phyloP scores from a whole-genome alignment of 2,888 invertebrate species.

The Tenodera sinensis region DNA sequence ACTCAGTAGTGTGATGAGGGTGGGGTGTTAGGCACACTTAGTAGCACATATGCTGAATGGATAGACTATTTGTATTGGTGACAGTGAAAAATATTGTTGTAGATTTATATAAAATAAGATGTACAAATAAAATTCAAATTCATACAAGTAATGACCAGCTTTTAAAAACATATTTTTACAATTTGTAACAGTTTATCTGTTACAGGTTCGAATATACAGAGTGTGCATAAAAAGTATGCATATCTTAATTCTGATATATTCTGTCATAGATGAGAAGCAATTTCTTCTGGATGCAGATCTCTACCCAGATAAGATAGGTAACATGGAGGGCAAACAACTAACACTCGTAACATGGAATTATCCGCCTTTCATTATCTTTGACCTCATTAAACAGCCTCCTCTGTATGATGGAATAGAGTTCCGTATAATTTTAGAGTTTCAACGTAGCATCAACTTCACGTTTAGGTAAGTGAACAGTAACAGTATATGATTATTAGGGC shows the following conservation, averaged over 20 bases:
- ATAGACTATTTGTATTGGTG: no score
- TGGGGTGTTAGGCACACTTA: no score
- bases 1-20: no score
- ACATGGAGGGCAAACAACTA: neutral
- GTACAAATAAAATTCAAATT: no score
- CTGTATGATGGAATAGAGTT: neutral
- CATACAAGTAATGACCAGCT: no score
- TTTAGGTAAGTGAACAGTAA: neutral
- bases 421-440: neutral
- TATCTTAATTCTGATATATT: neutral
- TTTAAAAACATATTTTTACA: no score
- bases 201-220: no score
- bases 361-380: neutral
- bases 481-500: no score
- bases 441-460: neutral
- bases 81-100: no score
- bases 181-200: no score
- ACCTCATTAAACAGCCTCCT: neutral
- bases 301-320: neutral
- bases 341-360: neutral
- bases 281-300: neutral
- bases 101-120: no score
- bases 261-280: neutral
- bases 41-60: no score
- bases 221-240: neutral